Conservation (phyloP, 2,888 invertebrate genomes). For the Mesorhabditis sp. region DNA sequence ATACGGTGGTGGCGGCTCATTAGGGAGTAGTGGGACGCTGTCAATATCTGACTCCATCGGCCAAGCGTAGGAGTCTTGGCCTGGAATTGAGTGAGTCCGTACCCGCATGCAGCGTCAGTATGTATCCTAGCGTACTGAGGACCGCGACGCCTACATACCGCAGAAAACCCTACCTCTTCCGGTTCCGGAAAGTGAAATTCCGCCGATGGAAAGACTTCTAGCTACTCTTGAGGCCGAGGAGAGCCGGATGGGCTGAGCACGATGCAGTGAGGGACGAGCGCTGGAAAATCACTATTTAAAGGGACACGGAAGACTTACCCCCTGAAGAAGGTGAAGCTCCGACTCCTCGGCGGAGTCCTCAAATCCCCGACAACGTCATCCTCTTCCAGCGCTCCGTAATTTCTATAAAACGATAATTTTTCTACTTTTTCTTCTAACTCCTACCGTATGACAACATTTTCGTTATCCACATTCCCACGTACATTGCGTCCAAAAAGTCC, state of each 20-base stretch:
- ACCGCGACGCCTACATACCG: too few relatives aligned
- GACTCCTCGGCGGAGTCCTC: constrained; percentile 3
- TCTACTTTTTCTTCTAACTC: background rate
- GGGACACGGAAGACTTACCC: background rate
- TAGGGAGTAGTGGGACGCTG: constrained; percentile 16
- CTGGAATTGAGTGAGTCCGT: background rate
- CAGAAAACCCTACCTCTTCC: background rate
- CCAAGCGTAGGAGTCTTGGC: background rate
- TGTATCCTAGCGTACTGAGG: too few relatives aligned
- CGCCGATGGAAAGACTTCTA: background rate
- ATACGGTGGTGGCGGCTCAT: constrained; percentile 52
- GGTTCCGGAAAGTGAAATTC: constrained; percentile 2
- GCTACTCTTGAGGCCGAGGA: background rate
- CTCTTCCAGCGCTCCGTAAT: constrained; percentile 5
- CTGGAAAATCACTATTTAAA: too few relatives aligned
- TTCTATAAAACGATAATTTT: background rate
- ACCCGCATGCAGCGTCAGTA: too few relatives aligned
- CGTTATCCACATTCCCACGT: background rate
- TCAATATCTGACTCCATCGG: background rate
- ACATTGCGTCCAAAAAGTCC: background rate
- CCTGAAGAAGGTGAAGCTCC: background rate
- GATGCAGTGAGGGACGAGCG: background rate
- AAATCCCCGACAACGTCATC: background rate
- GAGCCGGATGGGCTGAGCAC: background rate
- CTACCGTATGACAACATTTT: background rate